Percentiles rank a stretch among this genome's conserved stretches.
Conservation (phyloP, 1,140 invertebrate species). For the Drosophila watanabei region DNA sequence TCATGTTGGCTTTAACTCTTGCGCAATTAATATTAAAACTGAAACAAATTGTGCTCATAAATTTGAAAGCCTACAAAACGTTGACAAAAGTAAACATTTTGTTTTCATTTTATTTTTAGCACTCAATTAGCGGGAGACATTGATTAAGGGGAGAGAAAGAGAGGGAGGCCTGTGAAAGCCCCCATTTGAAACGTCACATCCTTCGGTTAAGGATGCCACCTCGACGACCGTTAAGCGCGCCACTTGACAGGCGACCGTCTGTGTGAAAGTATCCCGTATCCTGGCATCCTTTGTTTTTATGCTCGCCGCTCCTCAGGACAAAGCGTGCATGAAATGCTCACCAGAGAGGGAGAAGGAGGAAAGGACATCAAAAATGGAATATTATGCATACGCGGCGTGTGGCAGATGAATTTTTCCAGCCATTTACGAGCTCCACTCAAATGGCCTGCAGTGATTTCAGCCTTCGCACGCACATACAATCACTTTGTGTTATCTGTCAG, state of each 20-base stretch:
- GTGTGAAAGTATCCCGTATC: constrained; percentile 49
- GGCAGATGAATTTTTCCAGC: constrained; percentile 46
- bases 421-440: constrained; percentile 47
- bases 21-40: constrained; percentile 27
- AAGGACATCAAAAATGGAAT: constrained; percentile 40
- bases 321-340: constrained; percentile 50
- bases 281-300: constrained; percentile 39
- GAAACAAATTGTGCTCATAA: constrained; percentile 23
- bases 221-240: constrained; percentile 45
- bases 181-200: constrained; percentile 13
- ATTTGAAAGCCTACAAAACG: constrained; percentile 16
- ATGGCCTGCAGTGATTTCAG: constrained; percentile 73
- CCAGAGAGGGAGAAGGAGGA: constrained; percentile 1
- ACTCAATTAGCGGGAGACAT: constrained; percentile 46
- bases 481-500: constrained; percentile 45
- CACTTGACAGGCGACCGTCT: constrained; percentile 51
- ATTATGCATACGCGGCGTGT: constrained; percentile 49
- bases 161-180: neutral
- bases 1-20: neutral
- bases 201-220: constrained; percentile 30
- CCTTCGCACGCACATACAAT: constrained; percentile 27
- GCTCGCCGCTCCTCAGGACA: constrained; percentile 44
- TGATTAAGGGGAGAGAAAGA: constrained; percentile 10
- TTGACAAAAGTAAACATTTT: constrained; percentile 31
- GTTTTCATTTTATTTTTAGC: constrained; percentile 33